These are phyloP conservation scores for rabbit (Oryctolagus cuniculus) DNA, from an alignment of 2,113 vertebrate genomes.

Conservation along the genomic window mOryCun1.1 NC_091438.1:28816001-28816500, in stretches of 20 bases:
- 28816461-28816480: not conserved
- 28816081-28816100: not conserved
- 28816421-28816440: not conserved
- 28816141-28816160: not conserved
- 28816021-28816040: too few species aligned
- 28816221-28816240: not conserved
- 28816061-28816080: not conserved
- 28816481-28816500: too few species aligned
- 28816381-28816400: not conserved
- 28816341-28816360: not conserved
- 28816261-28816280: not conserved
- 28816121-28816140: not conserved
- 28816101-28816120: not conserved
- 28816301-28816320: not conserved
- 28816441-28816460: not conserved
- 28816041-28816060: not conserved
- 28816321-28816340: not conserved
- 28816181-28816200: constrained; percentile 4
- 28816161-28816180: not conserved
- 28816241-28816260: not conserved
- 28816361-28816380: not conserved
- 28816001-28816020: not conserved
- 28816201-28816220: not conserved
- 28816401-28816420: not conserved
- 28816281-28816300: not conserved